A percentile compares a stretch with the other conserved stretches of the same genome.
These are phyloP conservation scores for Carterocephalus palaemon DNA, from an alignment of 2,888 invertebrate species.

Conservation along the genomic window DNA sequence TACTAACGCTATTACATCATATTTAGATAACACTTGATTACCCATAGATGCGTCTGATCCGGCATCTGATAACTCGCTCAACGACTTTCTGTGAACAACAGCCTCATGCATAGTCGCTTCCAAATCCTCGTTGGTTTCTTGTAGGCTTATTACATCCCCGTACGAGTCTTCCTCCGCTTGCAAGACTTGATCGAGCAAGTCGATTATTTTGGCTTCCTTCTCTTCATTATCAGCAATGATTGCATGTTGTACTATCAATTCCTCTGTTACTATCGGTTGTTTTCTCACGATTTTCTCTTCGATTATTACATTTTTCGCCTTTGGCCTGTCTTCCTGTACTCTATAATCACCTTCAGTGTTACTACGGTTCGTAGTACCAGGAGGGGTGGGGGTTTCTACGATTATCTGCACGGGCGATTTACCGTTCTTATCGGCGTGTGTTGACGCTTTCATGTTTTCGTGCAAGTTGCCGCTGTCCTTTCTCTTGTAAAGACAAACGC, in stretches of 20 bases:
- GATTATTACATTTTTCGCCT: constrained; percentile 35
- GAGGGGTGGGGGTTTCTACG: constrained; percentile 66
- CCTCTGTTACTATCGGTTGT: constrained; percentile 44
- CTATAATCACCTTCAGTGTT: constrained; percentile 41
- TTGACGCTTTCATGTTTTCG: constrained; percentile 40
- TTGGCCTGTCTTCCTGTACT: constrained; percentile 24
- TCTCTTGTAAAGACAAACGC: constrained; percentile 53
- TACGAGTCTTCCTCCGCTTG: constrained; percentile 73
- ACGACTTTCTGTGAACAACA: constrained; percentile 55
- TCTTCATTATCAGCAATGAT: constrained; percentile 61
- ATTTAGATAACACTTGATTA: constrained; percentile 70
- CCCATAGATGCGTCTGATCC: constrained; percentile 67
- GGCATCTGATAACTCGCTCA: constrained; percentile 66
- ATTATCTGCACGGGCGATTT: constrained; percentile 62
- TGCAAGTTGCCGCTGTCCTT: constrained; percentile 37
- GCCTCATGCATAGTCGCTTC: constrained; percentile 35
- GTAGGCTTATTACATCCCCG: constrained; percentile 54
- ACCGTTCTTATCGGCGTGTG: constrained; percentile 50
- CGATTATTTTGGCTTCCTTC: constrained; percentile 72
- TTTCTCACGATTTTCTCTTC: constrained; percentile 39
- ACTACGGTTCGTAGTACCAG: constrained; percentile 51
- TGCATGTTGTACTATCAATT: constrained; percentile 53
- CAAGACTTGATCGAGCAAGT: constrained; percentile 67
- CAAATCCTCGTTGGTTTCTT: constrained; percentile 46
- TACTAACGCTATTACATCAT: constrained; percentile 78